These are phyloP conservation scores for Cyphomyrus discorhynchus DNA, from an alignment of 2,113 vertebrate species.

Conservation along the genomic window DNA sequence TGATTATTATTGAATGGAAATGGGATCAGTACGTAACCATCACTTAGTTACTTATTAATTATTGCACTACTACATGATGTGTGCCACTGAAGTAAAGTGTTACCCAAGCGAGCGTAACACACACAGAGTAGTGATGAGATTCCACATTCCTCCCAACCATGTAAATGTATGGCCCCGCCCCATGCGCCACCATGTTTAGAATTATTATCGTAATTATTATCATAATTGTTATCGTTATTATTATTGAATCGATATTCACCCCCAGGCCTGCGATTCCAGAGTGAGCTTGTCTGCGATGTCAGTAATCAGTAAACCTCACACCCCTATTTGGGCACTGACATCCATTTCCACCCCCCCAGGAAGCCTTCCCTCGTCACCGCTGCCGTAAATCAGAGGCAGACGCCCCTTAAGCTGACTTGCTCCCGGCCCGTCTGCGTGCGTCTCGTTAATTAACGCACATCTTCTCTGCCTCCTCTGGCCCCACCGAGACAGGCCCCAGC, in stretches of 20 bases:
- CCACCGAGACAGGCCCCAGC: background rate
- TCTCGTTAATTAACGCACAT: constrained; percentile 43
- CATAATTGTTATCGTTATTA: background rate
- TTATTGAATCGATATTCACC: background rate
- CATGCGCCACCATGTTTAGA: background rate
- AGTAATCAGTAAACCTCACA: background rate
- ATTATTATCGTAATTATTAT: background rate
- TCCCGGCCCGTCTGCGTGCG: background rate
- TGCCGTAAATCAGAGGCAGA: constrained; percentile 45
- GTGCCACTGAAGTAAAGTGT: background rate
- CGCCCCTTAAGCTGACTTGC: constrained; percentile 39
- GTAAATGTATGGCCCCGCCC: background rate
- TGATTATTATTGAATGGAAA: background rate
- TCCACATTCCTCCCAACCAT: background rate
- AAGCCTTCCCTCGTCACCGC: constrained; percentile 49
- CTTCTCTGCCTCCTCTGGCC: background rate
- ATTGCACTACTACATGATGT: background rate
- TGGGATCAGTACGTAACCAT: background rate
- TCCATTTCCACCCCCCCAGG: background rate
- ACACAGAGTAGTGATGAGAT: background rate
- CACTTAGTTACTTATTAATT: background rate
- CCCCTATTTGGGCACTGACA: constrained; percentile 17
- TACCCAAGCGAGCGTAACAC: background rate
- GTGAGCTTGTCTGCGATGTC: background rate
- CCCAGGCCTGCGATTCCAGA: background rate